These are phyloP conservation scores for Heliconius ismenius DNA, from an alignment of 2,888 invertebrate genomes.

Conservation along the genomic window DNA sequence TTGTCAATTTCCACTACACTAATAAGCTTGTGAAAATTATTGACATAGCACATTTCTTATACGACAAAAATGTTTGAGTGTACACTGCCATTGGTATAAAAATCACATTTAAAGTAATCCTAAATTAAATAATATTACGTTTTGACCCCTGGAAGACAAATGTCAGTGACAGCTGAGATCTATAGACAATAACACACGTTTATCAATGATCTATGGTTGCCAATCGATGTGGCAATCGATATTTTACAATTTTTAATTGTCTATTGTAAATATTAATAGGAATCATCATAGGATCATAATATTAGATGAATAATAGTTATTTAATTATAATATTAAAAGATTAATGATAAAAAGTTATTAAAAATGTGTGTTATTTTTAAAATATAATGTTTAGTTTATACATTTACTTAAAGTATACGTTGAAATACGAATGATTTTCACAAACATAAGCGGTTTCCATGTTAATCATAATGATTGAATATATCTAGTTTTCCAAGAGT, in stretches of 20 bases:
- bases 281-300: too few species aligned
- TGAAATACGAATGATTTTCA: background rate
- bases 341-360: background rate
- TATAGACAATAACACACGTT: constrained; percentile 66
- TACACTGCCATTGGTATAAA: constrained; percentile 29
- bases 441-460: too few species aligned
- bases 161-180: constrained; percentile 77
- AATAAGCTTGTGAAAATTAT: constrained; percentile 1
- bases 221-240: constrained; percentile 69
- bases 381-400: background rate
- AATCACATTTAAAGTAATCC: constrained; percentile 46
- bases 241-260: constrained; percentile 30
- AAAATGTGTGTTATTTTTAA: background rate
- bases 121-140: constrained; percentile 52
- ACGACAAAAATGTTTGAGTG: constrained; percentile 24
- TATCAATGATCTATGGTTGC: constrained; percentile 64
- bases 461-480: too few species aligned
- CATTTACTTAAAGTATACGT: background rate
- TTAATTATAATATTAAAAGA: background rate
- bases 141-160: constrained; percentile 59
- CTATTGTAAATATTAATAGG: constrained; percentile 6
- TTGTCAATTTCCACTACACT: constrained; percentile 33
- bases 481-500: background rate
- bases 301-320: background rate
- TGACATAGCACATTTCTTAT: constrained; percentile 25